Percentiles rank a stretch among this genome's conserved stretches.
These are phyloP conservation scores for Rhabditoides inermis DNA, from an alignment of 2,888 invertebrate genomes.

Conservation along the genomic window DNA sequence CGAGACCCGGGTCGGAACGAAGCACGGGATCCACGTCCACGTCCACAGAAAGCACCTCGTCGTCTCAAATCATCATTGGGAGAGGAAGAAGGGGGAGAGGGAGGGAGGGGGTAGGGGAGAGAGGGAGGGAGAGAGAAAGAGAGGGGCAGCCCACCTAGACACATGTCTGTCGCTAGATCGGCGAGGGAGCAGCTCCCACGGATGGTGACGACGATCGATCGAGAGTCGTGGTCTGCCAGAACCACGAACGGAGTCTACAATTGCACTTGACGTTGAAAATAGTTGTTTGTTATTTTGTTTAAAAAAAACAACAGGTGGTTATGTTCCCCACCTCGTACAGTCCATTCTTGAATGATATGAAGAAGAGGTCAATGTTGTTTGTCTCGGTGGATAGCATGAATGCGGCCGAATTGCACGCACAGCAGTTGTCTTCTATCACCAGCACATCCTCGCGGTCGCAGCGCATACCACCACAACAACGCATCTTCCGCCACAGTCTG, in stretches of 20 bases:
- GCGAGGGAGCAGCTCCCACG: constrained; percentile 76
- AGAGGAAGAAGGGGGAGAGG: no score
- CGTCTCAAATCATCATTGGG: no score
- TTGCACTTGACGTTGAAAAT: neutral
- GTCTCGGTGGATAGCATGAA: constrained; percentile 71
- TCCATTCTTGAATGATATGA: constrained; percentile 76
- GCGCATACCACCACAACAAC: constrained; percentile 28
- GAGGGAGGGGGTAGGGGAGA: no score
- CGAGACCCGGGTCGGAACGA: constrained; percentile 17
- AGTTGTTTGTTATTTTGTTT: neutral
- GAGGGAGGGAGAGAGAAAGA: no score
- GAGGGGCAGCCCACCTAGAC: constrained; percentile 18
- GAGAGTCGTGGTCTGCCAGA: constrained; percentile 71
- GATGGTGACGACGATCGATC: constrained; percentile 72
- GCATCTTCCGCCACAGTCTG: constrained; percentile 20
- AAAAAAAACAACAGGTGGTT: neutral
- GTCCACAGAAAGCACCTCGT: constrained; percentile 44
- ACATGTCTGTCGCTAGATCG: constrained; percentile 63
- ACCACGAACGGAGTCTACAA: constrained; percentile 76
- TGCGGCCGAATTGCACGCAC: constrained; percentile 76
- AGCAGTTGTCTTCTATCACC: constrained; percentile 80
- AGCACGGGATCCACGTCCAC: constrained; percentile 45
- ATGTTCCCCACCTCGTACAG: constrained; percentile 72
- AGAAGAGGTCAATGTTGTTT: constrained; percentile 71
- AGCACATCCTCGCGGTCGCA: constrained; percentile 33